phyloP scores from a whole-genome alignment of 2,888 invertebrate genomes.

The Drosophila mimica region DNA sequence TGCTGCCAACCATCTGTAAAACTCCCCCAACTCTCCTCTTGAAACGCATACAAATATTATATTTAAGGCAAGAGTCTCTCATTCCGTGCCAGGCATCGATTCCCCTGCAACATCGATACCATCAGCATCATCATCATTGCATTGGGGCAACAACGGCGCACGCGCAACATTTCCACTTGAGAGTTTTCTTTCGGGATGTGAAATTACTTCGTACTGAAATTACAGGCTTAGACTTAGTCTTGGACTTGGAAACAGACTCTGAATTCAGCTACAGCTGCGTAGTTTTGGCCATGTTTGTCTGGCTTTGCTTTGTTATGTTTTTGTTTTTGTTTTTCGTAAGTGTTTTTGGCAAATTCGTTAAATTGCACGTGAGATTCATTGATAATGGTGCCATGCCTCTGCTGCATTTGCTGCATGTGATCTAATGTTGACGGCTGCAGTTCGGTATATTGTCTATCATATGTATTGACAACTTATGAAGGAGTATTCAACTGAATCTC shows the following conservation, averaged over 20 bases:
- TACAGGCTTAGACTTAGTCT: slow-evolving; percentile 40
- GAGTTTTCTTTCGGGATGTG: slow-evolving; percentile 32
- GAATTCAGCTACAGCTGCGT: slow-evolving; percentile 37
- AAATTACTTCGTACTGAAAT: slow-evolving; percentile 50
- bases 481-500: background rate
- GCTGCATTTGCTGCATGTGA: slow-evolving; percentile 2
- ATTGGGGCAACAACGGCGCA: slow-evolving; percentile 69
- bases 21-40: background rate
- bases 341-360: slow-evolving; percentile 72
- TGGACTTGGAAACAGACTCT: background rate
- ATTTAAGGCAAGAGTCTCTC: slow-evolving; percentile 54
- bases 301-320: slow-evolving; percentile 6
- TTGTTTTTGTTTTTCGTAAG: slow-evolving; percentile 39
- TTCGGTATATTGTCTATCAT: background rate
- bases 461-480: background rate
- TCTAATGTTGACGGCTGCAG: slow-evolving; percentile 22
- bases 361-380: slow-evolving; percentile 68
- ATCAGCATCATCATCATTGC: slow-evolving; percentile 38
- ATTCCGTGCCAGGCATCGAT: slow-evolving; percentile 75
- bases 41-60: slow-evolving; percentile 80
- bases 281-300: slow-evolving; percentile 50
- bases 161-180: slow-evolving; percentile 63
- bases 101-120: slow-evolving; percentile 60
- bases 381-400: slow-evolving; percentile 53
- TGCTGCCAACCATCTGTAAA: slow-evolving; percentile 52